Percentiles rank a stretch among this genome's conserved stretches.
Conservation (phyloP, 2,888 invertebrate genomes). For the Lepeophtheirus nordmannii region DNA sequence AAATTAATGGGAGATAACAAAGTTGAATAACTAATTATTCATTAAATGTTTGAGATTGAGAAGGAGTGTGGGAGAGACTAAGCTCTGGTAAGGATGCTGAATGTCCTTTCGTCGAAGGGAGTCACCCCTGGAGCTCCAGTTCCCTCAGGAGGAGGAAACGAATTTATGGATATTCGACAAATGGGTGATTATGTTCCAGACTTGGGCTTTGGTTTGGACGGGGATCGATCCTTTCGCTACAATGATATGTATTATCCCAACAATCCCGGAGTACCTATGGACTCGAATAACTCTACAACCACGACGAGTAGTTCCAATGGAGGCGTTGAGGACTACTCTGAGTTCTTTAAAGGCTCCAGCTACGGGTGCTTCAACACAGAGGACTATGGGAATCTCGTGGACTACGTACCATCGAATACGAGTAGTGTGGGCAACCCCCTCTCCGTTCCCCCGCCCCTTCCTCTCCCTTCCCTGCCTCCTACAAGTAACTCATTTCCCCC, state of each 20-base stretch:
- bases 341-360: neutral
- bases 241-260: neutral
- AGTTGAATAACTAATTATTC: no score
- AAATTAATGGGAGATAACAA: no score
- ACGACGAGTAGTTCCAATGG: neutral
- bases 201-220: neutral
- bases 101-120: no score
- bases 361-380: neutral
- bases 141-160: no score
- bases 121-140: no score
- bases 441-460: neutral
- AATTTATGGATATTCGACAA: no score
- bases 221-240: neutral
- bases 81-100: no score
- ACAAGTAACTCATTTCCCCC: no score
- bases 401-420: neutral
- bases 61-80: no score
- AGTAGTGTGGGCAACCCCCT: neutral
- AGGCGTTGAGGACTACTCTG: neutral
- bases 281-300: neutral
- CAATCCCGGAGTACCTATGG: neutral
- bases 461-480: neutral
- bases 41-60: no score
- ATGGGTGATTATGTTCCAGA: neutral
- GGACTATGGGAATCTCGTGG: neutral